Conservation (phyloP, 2,113 vertebrate genomes). For the Phasianus colchicus region DNA sequence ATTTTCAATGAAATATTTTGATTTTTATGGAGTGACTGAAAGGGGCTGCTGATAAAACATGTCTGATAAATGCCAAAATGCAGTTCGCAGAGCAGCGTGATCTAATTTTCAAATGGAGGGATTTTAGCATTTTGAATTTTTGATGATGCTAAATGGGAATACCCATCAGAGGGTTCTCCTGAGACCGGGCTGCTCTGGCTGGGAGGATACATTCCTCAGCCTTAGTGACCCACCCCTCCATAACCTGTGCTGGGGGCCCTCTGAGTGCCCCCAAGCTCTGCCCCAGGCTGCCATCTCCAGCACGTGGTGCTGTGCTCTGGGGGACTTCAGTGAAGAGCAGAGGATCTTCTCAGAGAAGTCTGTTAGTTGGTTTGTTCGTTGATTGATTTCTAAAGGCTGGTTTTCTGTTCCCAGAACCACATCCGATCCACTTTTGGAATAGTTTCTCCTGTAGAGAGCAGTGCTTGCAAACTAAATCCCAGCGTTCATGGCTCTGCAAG, state of each 20-base stretch:
- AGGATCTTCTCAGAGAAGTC: neutral
- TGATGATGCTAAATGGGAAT: slow-evolving; percentile 23
- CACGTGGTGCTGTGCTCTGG: neutral
- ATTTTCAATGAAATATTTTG: neutral
- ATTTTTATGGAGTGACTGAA: neutral
- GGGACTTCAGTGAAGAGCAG: neutral
- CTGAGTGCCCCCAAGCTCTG: neutral
- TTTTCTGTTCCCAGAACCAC: neutral
- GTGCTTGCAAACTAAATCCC: neutral
- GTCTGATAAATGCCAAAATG: neutral
- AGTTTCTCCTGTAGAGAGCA: neutral
- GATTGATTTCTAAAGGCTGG: neutral
- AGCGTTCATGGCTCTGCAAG: neutral
- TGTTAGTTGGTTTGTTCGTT: neutral
- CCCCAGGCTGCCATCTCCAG: neutral
- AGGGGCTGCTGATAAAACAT: neutral
- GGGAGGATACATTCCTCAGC: neutral
- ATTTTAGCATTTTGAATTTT: slow-evolving; percentile 9
- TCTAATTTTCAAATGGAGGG: neutral
- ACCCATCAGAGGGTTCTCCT: neutral
- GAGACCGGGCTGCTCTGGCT: neutral
- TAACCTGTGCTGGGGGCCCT: neutral
- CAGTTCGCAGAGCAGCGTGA: neutral
- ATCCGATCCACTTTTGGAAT: neutral
- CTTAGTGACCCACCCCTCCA: neutral